These are phyloP conservation scores for Capitella teleta DNA, from an alignment of 1,140 invertebrate species.

Conservation along the genomic window DNA sequence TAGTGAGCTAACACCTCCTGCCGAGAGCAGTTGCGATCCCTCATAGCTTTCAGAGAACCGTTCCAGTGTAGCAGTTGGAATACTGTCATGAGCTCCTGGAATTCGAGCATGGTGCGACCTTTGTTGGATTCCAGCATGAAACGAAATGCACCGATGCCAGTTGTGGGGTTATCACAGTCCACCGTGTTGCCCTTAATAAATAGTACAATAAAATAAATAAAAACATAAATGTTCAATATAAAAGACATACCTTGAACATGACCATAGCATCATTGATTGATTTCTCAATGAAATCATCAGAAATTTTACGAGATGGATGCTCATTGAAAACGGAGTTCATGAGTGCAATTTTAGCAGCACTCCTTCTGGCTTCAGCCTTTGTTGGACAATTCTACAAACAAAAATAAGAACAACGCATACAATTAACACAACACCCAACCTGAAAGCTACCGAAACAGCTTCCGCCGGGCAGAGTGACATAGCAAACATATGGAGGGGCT, in stretches of 20 bases:
- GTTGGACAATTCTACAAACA: constrained; percentile 66
- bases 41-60: constrained; percentile 76
- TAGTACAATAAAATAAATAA: background rate
- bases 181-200: constrained; percentile 32
- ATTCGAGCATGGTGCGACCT: constrained; percentile 86
- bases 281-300: constrained; percentile 87
- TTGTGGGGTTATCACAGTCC: constrained; percentile 53
- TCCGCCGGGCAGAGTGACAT: constrained; percentile 84
- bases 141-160: constrained; percentile 82
- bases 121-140: constrained; percentile 91
- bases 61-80: constrained; percentile 94
- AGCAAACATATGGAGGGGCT: constrained; percentile 83
- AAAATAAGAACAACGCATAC: constrained; percentile 13
- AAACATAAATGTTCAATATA: background rate
- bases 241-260: constrained; percentile 42
- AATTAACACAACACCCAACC: constrained; percentile 43
- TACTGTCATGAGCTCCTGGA: constrained; percentile 92
- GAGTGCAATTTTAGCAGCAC: constrained; percentile 86
- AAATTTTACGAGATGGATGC: constrained; percentile 82
- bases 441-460: constrained; percentile 92
- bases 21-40: constrained; percentile 82
- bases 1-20: constrained; percentile 92
- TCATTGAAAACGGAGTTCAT: constrained; percentile 97
- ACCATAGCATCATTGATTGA: constrained; percentile 76
- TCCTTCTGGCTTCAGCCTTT: constrained; percentile 82